Evolutionary conservation across 2,888 invertebrate genomes (phyloP).

Genomic region (Scrobipalpa costella): DNA sequence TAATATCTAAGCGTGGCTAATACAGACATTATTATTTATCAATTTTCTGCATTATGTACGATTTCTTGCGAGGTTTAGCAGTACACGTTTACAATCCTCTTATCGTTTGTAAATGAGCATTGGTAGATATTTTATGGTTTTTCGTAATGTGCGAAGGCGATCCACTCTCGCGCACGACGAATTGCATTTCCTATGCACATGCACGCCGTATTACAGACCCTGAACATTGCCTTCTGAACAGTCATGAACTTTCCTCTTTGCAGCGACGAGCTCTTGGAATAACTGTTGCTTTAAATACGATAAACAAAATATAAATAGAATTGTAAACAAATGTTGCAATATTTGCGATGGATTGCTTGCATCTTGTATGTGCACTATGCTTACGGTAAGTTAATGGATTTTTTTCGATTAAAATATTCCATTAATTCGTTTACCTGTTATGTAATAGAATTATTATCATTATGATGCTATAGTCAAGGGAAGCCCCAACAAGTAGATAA

Average conservation of each 20-base stretch:
- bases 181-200: constrained; percentile 28
- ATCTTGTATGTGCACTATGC: neutral
- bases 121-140: constrained; percentile 25
- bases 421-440: neutral
- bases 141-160: constrained; percentile 17
- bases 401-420: neutral
- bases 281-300: neutral
- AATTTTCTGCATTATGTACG: no score
- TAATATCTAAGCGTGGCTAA: no score
- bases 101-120: constrained; percentile 22
- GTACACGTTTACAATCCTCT: constrained; percentile 4
- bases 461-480: neutral
- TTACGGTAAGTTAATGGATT: constrained; percentile 11
- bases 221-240: neutral
- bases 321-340: constrained; percentile 6
- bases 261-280: neutral
- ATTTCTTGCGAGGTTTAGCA: neutral
- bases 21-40: no score
- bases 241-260: constrained; percentile 23
- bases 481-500: neutral
- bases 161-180: constrained; percentile 22
- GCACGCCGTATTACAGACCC: neutral
- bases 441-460: neutral
- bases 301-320: constrained; percentile 2
- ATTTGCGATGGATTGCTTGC: neutral